phyloP scores from a whole-genome alignment of 2,888 invertebrate species.

The Daptonema setosum region DNA sequence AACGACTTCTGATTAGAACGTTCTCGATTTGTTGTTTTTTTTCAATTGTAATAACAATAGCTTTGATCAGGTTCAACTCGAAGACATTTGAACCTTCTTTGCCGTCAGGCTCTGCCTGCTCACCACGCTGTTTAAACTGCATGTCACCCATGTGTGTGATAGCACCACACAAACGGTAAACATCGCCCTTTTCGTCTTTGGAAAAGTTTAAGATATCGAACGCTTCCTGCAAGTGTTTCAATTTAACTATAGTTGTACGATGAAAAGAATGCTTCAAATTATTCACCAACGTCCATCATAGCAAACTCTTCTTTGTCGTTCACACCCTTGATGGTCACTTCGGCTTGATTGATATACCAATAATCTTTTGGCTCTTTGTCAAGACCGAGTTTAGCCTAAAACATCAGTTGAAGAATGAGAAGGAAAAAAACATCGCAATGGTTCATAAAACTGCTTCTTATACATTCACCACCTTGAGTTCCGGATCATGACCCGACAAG shows the following conservation, averaged over 20 bases:
- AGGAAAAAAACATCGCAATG: no score
- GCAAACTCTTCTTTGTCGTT: constrained; percentile 77
- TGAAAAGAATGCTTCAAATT: neutral
- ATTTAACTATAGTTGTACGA: neutral
- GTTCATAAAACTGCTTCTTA: no score
- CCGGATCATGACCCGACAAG: constrained; percentile 58
- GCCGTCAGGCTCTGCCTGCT: constrained; percentile 71
- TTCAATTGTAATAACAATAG: constrained; percentile 11
- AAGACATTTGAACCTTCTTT: constrained; percentile 20
- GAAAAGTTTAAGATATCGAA: constrained; percentile 97
- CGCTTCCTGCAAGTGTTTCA: constrained; percentile 49
- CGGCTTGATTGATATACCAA: constrained; percentile 77
- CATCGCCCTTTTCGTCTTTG: constrained; percentile 77
- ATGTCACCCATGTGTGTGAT: constrained; percentile 99
- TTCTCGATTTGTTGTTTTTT: neutral
- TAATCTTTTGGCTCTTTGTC: constrained; percentile 73
- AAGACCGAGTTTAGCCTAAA: constrained; percentile 9
- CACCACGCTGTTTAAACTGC: constrained; percentile 99
- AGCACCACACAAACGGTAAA: constrained; percentile 88
- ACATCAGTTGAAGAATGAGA: no score
- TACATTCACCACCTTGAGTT: no score
- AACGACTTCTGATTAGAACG: neutral
- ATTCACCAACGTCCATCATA: constrained; percentile 17
- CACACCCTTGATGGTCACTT: constrained; percentile 63
- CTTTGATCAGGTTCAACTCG: constrained; percentile 9